Percentiles rank a stretch among this genome's conserved stretches.
phyloP scores from a whole-genome alignment of 30 jellyfish, hydroid and myxozoan species.

The Hydractinia symbiolongicarpus region DNA sequence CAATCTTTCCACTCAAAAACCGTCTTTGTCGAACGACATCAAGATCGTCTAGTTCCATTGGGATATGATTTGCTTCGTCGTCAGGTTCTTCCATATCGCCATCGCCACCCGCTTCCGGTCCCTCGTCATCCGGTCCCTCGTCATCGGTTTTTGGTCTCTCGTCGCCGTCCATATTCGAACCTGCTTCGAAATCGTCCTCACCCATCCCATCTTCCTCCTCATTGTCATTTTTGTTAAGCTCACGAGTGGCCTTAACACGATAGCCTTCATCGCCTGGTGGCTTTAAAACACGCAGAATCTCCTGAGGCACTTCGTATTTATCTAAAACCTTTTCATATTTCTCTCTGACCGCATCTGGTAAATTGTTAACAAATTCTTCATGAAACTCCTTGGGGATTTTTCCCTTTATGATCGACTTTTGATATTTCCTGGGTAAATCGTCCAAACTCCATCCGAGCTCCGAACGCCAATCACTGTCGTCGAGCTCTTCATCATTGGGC shows the following conservation, averaged over 20 bases:
- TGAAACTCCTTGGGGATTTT: constrained; percentile 5
- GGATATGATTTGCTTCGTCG: not conserved
- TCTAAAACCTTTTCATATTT: constrained; percentile 14
- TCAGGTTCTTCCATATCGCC: not conserved
- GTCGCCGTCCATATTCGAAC: constrained; percentile 9
- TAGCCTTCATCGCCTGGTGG: not conserved
- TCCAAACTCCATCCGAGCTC: constrained; percentile 15
- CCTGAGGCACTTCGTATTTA: constrained; percentile 7
- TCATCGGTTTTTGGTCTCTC: too few relatives aligned
- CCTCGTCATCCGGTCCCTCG: not conserved
- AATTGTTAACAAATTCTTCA: not conserved
- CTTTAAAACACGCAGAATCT: constrained; percentile 8
- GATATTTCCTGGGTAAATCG: constrained; percentile 10
- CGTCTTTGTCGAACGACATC: not conserved
- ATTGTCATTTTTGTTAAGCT: not conserved
- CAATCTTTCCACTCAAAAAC: not conserved
- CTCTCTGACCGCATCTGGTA: constrained; percentile 31
- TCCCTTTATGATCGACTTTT: not conserved
- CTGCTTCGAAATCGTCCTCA: not conserved
- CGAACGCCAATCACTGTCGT: not conserved
- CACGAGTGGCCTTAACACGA: not conserved
- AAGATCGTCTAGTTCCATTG: not conserved
- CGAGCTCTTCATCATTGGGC: not conserved
- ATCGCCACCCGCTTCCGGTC: constrained; percentile 6
- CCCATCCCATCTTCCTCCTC: constrained; percentile 1